A percentile compares a stretch with the other conserved stretches of the same genome.
These are phyloP conservation scores for Pyrrhia umbra DNA, from an alignment of 2,888 invertebrate genomes.

Conservation along the genomic window DNA sequence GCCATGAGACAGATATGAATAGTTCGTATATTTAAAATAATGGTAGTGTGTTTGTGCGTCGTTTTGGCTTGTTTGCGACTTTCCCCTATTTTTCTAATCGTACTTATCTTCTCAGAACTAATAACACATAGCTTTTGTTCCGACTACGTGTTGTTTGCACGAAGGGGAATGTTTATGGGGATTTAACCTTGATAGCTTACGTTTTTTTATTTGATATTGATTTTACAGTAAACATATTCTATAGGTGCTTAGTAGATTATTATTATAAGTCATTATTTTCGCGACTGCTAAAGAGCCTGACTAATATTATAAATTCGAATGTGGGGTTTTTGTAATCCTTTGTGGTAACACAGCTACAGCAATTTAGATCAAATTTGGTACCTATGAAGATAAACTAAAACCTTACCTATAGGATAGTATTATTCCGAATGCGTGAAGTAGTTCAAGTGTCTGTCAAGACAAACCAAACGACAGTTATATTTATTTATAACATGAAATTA, in stretches of 20 bases:
- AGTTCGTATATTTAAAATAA: slow-evolving; percentile 33
- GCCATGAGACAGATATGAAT: slow-evolving; percentile 15
- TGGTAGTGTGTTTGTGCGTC: slow-evolving; percentile 26
- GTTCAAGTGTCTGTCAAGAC: too few relatives aligned
- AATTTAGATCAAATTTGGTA: too few relatives aligned
- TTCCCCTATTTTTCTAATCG: not conserved
- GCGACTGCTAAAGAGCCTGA: too few relatives aligned
- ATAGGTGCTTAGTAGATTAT: slow-evolving; percentile 1
- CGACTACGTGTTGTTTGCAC: slow-evolving; percentile 32
- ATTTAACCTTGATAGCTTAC: slow-evolving; percentile 31
- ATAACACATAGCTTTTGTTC: slow-evolving; percentile 34
- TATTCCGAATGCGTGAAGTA: too few relatives aligned
- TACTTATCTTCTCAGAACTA: slow-evolving; percentile 22
- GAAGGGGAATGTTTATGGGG: slow-evolving; percentile 24
- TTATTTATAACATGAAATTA: too few relatives aligned
- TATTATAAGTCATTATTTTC: slow-evolving; percentile 27
- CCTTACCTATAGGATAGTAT: too few relatives aligned
- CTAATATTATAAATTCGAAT: too few relatives aligned
- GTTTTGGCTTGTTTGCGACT: slow-evolving; percentile 21
- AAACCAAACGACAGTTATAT: too few relatives aligned
- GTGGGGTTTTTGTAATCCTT: too few relatives aligned
- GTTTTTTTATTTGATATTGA: slow-evolving; percentile 46
- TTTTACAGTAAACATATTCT: slow-evolving; percentile 28
- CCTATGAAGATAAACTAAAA: too few relatives aligned
- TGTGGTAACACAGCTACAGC: too few relatives aligned